Conservation (phyloP, 2,888 invertebrate genomes). For the Chydorus sphaericus region DNA sequence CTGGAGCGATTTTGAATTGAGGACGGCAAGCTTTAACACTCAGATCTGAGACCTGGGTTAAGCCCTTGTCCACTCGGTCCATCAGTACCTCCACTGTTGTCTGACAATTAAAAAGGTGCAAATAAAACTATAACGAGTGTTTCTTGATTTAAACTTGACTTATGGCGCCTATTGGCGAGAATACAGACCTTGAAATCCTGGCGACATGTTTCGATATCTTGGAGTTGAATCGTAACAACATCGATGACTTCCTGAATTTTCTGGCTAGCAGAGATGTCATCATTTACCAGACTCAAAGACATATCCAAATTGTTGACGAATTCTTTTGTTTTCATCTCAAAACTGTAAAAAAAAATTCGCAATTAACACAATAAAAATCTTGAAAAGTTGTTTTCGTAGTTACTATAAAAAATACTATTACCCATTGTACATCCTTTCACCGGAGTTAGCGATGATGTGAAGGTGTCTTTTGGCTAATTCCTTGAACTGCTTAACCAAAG, state of each 20-base stretch:
- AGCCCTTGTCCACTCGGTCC: neutral
- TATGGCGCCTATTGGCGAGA: neutral
- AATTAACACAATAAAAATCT: too few species aligned
- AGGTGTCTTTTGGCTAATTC: neutral
- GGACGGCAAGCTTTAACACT: neutral
- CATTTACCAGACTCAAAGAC: too few species aligned
- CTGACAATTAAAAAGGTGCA: too few species aligned
- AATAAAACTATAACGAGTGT: neutral
- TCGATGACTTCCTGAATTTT: neutral
- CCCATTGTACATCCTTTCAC: neutral
- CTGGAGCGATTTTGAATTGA: neutral
- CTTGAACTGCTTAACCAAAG: neutral
- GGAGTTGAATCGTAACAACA: neutral
- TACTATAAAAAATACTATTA: neutral
- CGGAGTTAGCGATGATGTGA: neutral
- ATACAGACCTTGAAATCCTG: neutral
- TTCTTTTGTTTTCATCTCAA: too few species aligned
- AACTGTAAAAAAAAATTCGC: too few species aligned
- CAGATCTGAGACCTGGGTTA: neutral
- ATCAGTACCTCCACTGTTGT: neutral
- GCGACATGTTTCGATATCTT: neutral
- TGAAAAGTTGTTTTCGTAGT: neutral
- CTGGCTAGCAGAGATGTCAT: too few species aligned
- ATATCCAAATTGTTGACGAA: too few species aligned
- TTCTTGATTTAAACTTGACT: neutral